Evolutionary conservation across 1,140 invertebrate species (phyloP).

Genomic region (Piezodorus guildinii): DNA sequence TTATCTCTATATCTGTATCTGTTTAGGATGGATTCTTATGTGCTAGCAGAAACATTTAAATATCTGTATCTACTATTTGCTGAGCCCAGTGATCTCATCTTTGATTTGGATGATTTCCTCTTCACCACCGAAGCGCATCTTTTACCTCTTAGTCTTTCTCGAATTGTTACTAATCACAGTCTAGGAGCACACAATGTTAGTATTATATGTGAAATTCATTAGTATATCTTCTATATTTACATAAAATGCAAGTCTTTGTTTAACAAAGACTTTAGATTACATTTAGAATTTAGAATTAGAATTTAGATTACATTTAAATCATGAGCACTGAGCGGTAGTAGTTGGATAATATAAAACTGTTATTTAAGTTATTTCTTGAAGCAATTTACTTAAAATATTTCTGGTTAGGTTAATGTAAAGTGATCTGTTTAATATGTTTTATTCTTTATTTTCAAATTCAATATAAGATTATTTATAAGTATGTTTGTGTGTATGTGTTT

Average conservation of each 20-base stretch:
- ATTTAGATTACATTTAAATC: no score
- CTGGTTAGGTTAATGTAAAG: slow-evolving; percentile 11
- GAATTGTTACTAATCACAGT: background rate
- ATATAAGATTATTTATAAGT: no score
- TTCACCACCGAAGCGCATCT: slow-evolving; percentile 97
- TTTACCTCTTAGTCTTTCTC: slow-evolving; percentile 64
- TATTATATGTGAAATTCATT: background rate
- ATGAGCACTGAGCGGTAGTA: no score
- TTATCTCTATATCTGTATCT: background rate
- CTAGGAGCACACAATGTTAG: slow-evolving; percentile 34
- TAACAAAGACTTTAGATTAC: no score
- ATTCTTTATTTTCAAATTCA: no score
- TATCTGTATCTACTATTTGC: slow-evolving; percentile 92
- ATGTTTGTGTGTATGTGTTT: no score
- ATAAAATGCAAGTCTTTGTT: no score
- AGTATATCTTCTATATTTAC: no score
- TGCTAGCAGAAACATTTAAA: slow-evolving; percentile 95
- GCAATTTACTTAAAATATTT: no score
- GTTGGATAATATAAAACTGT: no score
- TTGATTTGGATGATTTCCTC: slow-evolving; percentile 92
- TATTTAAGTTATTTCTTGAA: no score
- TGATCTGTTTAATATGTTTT: background rate
- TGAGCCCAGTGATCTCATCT: slow-evolving; percentile 70
- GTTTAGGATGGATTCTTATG: slow-evolving; percentile 90
- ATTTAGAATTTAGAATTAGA: no score